Evolutionary conservation across 2,113 vertebrate species (phyloP), one percentile per base, ranked within the genome.

Genomic region (Heterochromis multidens): DNA sequence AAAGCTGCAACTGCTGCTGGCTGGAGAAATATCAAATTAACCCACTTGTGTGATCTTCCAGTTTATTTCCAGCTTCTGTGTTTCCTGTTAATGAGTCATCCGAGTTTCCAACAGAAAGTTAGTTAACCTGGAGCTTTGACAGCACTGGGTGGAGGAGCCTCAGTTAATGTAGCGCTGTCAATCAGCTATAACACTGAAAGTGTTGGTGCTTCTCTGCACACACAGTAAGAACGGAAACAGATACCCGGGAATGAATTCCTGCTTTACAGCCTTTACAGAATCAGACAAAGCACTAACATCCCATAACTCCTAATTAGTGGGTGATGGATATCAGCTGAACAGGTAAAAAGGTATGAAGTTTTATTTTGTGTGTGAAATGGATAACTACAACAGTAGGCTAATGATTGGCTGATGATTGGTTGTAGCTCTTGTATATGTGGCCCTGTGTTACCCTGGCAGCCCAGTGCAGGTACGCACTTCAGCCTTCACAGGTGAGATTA

Each of bases 271-370:
- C 16, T 54, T 17, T 19, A 54, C 49, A 29, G 14, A 46, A 11
- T 57, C n/a, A 23, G 21, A 52, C 7, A 0, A 37, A 25, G 35
- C n/a, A n/a, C n/a, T n/a, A n/a, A n/a, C n/a, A n/a, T 19, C 5
- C 17, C 17, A 3, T 52, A 19, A 1, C 14, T 16, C 14, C 43
- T 16, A 46, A 52, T 52, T 7, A 19, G 14, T 17, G 40, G 11
- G 40, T 46, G 43, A 46, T 3, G 37, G 37, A 3, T 5, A 46
- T 27, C 63, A 70, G 63, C 27, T 61, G 59, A 61, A 21, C 8
- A 0, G 14, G 23, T 27, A 23, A 9, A 70, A 46, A 46, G 14
- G 37, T 21, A 54, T 54, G 3, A 19, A 49, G 46, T n/a, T n/a
- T n/a, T n/a, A n/a, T n/a, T n/a, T n/a, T 31, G 5, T 31, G 31